Percentiles rank a stretch among this genome's conserved stretches.
Conservation (phyloP, 2,797 vertebrate genomes). For the Pyrocephalus nanus region DNA sequence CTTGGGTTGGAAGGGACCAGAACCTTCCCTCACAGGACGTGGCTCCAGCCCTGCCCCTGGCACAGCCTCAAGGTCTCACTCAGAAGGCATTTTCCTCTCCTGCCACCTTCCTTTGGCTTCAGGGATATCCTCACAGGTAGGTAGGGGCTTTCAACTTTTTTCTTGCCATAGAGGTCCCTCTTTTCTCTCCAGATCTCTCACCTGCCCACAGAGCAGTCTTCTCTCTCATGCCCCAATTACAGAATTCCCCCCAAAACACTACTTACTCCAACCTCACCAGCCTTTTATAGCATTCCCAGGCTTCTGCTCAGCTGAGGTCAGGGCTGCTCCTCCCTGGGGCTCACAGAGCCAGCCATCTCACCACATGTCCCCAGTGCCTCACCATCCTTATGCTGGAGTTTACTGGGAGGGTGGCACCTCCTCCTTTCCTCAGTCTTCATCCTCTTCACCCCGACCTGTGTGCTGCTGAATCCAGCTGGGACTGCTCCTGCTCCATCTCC, state of each 20-base stretch:
- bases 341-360: neutral
- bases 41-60: neutral
- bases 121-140: neutral
- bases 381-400: neutral
- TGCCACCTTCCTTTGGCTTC: neutral
- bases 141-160: neutral
- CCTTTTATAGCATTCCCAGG: neutral
- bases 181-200: neutral
- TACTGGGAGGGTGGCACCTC: neutral
- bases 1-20: neutral
- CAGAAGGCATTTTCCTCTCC: neutral
- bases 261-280: neutral
- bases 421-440: neutral
- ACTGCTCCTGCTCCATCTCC: neutral
- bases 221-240: accelerated
- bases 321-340: neutral
- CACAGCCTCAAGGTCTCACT: neutral
- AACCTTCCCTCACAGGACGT: accelerated
- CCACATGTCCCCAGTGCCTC: neutral
- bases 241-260: accelerated
- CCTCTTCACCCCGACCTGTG: neutral
- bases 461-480: neutral
- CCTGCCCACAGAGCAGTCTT: neutral
- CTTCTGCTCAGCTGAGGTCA: neutral
- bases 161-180: neutral